Evolutionary conservation across 2,797 vertebrate species (phyloP), one percentile per base, ranked within the genome.

Genomic region (Acanthornis magna): DNA sequence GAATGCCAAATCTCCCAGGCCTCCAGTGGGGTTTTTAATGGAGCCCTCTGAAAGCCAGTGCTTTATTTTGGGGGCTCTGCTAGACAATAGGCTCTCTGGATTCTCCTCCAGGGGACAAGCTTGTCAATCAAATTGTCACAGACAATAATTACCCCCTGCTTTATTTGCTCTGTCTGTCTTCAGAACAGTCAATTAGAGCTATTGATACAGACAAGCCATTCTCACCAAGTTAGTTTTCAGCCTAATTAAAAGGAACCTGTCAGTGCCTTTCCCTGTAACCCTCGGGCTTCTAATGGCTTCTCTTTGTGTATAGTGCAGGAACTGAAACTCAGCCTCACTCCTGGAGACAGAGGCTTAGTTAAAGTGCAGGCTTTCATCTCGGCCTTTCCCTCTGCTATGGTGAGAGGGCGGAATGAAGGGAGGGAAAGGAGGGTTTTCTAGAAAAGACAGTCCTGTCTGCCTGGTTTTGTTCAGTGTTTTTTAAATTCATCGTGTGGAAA

Each of bases 241-340:
- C n/a, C 95, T 97, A 97, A 97, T 97, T 97, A 97, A 97, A 97
- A 95, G 91, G 89, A 97, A 93, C 91, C 94, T 96, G 96, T 96
- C 96, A 97, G 93, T 92, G 91, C 84, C 90, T 96, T 95, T 89
- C 87, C 89, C 53, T 55, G 16, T 92, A 89, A 85, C 90, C 96
- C 91, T 92, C 21, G 5, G 93, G 93, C 96, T 89, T 32, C 94
- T 96, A 76, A 91, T 90, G 92, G 85, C 65, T 95, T 82, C 76
- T 92, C 93, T 95, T 96, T 96, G 95, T 95, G 91, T 58, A 21
- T 21, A 53, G 95, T 42, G 84, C 71, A 91, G 84, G 91, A 78
- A 22, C 91, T 96, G 93, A 79, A 70, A 38, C 71, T 77, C 88
- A 16, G 88, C 51, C 80, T 60, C 71, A 43, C 70, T 54, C 78